Conservation (phyloP, 2,888 invertebrate genomes). For the Aphidius colemani region DNA sequence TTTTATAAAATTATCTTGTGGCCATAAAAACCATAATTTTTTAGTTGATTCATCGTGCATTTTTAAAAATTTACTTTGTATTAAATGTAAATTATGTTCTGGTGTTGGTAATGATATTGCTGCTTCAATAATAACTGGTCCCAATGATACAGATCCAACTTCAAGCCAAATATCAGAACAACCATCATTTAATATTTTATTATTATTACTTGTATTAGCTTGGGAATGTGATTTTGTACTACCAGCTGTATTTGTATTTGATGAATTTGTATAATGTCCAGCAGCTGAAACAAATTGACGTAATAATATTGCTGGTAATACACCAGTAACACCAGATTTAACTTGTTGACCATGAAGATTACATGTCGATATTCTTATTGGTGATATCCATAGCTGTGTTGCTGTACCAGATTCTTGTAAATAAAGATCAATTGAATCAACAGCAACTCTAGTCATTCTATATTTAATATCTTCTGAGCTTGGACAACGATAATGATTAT, state of each 20-base stretch:
- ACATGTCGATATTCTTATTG: slow-evolving; percentile 86
- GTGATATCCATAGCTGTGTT: slow-evolving; percentile 85
- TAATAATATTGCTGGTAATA: slow-evolving; percentile 76
- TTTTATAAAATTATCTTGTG: slow-evolving; percentile 63
- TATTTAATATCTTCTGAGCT: slow-evolving; percentile 74
- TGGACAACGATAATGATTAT: slow-evolving; percentile 69
- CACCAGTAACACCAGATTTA: slow-evolving; percentile 84
- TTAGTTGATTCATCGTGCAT: slow-evolving; percentile 84
- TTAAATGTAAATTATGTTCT: slow-evolving; percentile 75
- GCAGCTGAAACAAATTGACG: slow-evolving; percentile 71
- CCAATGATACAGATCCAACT: slow-evolving; percentile 87
- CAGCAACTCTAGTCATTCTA: slow-evolving; percentile 84
- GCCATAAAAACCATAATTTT: slow-evolving; percentile 95
- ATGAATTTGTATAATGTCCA: slow-evolving; percentile 62
- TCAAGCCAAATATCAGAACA: slow-evolving; percentile 84
- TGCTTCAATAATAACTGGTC: slow-evolving; percentile 88
- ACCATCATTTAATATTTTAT: slow-evolving; percentile 53
- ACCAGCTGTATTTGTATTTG: slow-evolving; percentile 72
- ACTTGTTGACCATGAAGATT: slow-evolving; percentile 94
- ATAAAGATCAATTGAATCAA: slow-evolving; percentile 89
- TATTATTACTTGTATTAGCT: slow-evolving; percentile 40
- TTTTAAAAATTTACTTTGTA: slow-evolving; percentile 81
- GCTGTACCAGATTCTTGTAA: slow-evolving; percentile 88
- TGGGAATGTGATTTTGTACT: slow-evolving; percentile 65
- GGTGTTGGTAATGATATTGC: slow-evolving; percentile 80